Percentiles rank a stretch among this genome's conserved stretches.
Evolutionary conservation across 2,888 invertebrate genomes (phyloP).

Genomic region (Cyaniris semiargus): DNA sequence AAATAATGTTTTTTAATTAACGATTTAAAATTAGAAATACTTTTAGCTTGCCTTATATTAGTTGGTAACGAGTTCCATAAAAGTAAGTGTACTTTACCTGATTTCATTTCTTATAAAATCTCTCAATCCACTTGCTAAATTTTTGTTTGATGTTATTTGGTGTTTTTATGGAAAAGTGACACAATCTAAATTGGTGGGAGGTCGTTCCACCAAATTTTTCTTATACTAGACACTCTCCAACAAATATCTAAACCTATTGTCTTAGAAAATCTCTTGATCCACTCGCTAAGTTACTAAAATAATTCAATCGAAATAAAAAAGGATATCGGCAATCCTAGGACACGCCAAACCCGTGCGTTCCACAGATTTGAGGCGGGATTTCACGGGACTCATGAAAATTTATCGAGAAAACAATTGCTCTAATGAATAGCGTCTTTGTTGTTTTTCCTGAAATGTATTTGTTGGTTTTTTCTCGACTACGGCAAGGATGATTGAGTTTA

Average conservation of each 20-base stretch:
- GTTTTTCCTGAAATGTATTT: neutral
- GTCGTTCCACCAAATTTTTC: too few relatives aligned
- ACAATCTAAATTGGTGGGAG: too few relatives aligned
- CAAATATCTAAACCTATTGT: neutral
- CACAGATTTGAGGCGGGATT: slow-evolving; percentile 4
- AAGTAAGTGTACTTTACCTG: too few relatives aligned
- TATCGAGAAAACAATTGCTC: slow-evolving; percentile 1
- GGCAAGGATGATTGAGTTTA: neutral
- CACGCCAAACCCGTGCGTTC: neutral
- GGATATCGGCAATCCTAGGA: neutral
- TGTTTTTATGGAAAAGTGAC: too few relatives aligned
- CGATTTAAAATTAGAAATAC: too few relatives aligned
- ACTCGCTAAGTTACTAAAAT: neutral
- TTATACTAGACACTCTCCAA: too few relatives aligned
- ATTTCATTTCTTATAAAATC: too few relatives aligned
- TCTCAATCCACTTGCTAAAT: too few relatives aligned
- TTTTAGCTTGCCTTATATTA: too few relatives aligned
- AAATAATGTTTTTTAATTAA: too few relatives aligned
- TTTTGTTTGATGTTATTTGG: too few relatives aligned
- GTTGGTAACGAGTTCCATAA: too few relatives aligned
- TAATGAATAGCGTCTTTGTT: neutral
- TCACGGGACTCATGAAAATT: neutral
- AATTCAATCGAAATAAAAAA: neutral
- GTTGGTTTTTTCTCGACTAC: neutral
- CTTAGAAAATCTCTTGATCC: neutral